Conservation (phyloP, 2,888 invertebrate species). For the Camponotus fellah region DNA sequence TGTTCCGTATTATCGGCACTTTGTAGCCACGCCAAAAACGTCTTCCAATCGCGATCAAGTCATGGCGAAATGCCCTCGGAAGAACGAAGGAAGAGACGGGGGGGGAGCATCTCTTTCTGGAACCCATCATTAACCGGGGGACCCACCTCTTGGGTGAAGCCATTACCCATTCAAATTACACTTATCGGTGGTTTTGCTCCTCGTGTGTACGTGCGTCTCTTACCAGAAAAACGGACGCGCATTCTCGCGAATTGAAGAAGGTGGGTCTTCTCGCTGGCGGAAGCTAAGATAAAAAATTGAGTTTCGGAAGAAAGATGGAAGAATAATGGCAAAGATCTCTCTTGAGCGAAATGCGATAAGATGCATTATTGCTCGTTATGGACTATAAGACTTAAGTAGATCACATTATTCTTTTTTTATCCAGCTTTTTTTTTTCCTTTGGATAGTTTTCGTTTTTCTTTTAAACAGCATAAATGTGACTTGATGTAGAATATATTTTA, state of each 20-base stretch:
- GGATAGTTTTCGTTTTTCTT: neutral
- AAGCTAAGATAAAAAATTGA: constrained; percentile 15
- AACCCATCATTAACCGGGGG: constrained; percentile 75
- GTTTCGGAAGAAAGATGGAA: neutral
- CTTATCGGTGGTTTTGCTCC: constrained; percentile 78
- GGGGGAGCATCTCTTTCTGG: constrained; percentile 64
- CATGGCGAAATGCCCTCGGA: constrained; percentile 55
- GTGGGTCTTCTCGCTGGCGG: neutral
- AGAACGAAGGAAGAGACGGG: too few relatives aligned
- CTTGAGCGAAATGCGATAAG: neutral
- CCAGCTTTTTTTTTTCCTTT: too few relatives aligned
- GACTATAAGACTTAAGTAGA: neutral
- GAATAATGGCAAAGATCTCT: neutral
- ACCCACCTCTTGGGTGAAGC: constrained; percentile 75
- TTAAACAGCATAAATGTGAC: neutral
- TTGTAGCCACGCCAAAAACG: constrained; percentile 63
- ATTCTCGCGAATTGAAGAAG: constrained; percentile 2
- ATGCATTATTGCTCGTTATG: neutral
- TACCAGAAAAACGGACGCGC: constrained; percentile 69
- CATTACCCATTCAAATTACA: constrained; percentile 83
- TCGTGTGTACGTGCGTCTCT: constrained; percentile 75
- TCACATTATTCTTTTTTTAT: neutral
- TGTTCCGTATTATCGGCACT: constrained; percentile 55
- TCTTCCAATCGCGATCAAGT: constrained; percentile 66
- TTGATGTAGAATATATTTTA: neutral